phyloP scores from a whole-genome alignment of 2,888 invertebrate genomes.

The Agrochola macilenta region DNA sequence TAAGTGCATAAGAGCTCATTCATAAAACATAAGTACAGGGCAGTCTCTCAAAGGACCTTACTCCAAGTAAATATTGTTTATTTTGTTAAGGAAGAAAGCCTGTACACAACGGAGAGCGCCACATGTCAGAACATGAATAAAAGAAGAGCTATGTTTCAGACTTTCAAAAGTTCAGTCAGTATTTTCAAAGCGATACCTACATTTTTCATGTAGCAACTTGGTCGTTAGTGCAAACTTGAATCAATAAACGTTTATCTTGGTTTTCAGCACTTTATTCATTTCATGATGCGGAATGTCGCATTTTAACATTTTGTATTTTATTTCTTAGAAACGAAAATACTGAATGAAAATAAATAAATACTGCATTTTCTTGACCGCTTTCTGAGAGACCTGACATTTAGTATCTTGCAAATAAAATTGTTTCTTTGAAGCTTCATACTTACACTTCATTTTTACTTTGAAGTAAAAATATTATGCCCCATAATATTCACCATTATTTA shows the following conservation, averaged over 20 bases:
- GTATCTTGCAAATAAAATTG: conserved; percentile 12
- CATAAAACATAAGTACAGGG: conserved; percentile 87
- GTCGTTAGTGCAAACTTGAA: conserved; percentile 76
- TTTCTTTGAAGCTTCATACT: background rate
- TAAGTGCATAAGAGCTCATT: conserved; percentile 87
- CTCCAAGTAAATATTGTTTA: conserved; percentile 89
- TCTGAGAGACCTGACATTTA: conserved; percentile 10
- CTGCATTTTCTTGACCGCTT: conserved; percentile 31
- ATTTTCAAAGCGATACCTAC: conserved; percentile 84
- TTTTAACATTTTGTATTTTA: conserved; percentile 36
- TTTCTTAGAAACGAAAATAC: conserved; percentile 26
- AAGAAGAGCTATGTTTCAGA: conserved; percentile 89
- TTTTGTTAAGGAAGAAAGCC: conserved; percentile 89
- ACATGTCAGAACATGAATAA: conserved; percentile 90
- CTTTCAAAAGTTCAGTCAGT: conserved; percentile 87
- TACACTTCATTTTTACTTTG: conserved; percentile 11
- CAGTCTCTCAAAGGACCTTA: conserved; percentile 88
- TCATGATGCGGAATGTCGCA: conserved; percentile 22
- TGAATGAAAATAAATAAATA: conserved; percentile 38
- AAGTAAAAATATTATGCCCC: background rate
- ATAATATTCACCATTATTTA: conserved; percentile 44
- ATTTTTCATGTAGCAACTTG: conserved; percentile 79
- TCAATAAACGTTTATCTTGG: conserved; percentile 69
- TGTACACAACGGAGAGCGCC: conserved; percentile 87
- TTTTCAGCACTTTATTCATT: conserved; percentile 54